These are phyloP conservation scores for Gymnothorax reevesii DNA, from an alignment of 2,797 vertebrate genomes.

Conservation along the genomic window DNA sequence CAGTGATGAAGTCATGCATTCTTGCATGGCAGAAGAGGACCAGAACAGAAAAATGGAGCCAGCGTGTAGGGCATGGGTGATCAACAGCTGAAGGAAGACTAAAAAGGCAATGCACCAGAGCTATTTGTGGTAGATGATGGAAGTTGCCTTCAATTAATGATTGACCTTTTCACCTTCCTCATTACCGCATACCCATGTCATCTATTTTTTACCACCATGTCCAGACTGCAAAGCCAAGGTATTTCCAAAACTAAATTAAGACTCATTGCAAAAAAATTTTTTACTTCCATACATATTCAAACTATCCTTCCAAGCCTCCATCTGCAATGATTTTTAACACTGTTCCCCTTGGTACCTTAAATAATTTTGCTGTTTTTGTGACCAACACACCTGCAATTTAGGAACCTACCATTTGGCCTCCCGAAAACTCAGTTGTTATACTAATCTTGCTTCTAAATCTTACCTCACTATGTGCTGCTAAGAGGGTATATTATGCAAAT, in stretches of 20 bases:
- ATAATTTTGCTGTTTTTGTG: no score
- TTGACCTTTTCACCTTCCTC: not conserved
- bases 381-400: no score
- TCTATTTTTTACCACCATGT: not conserved
- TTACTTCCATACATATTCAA: no score
- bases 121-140: not conserved
- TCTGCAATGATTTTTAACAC: no score
- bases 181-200: not conserved
- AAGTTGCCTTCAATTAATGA: not conserved
- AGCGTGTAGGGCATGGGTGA: not conserved
- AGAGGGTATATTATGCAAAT: no score
- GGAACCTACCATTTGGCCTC: no score
- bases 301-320: no score
- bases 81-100: not conserved
- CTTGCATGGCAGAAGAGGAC: constrained; percentile 40
- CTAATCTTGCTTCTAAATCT: no score
- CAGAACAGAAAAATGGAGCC: constrained; percentile 19
- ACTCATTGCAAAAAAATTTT: not conserved
- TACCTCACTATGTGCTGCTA: no score
- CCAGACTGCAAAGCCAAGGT: not conserved
- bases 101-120: not conserved
- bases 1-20: constrained; percentile 46
- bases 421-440: no score
- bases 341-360: no score
- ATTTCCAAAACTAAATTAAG: not conserved